Evolutionary conservation across 2,888 invertebrate genomes (phyloP).

Genomic region (Ornithoptera priamus): DNA sequence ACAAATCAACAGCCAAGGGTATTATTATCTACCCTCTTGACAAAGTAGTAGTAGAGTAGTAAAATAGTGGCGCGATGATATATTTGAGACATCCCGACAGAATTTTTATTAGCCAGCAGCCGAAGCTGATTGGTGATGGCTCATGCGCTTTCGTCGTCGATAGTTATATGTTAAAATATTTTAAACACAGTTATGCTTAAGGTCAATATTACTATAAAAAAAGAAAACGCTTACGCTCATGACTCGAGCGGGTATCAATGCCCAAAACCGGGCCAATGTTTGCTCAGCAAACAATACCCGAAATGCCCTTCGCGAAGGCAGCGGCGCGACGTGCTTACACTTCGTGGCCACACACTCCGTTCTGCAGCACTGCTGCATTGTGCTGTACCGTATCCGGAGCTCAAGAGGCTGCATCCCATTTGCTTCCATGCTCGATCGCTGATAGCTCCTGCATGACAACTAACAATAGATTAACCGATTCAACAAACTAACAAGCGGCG

Average conservation of each 20-base stretch:
- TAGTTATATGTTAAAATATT: no score
- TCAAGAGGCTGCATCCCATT: background rate
- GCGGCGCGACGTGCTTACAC: conserved; percentile 29
- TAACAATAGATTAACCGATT: no score
- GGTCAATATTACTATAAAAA: background rate
- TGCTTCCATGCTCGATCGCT: background rate
- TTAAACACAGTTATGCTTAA: background rate
- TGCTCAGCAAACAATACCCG: conserved; percentile 39
- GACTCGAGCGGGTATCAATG: conserved; percentile 9
- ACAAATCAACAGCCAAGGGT: no score
- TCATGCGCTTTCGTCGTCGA: no score
- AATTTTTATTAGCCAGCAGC: no score
- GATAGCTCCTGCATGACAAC: no score
- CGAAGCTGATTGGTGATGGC: no score
- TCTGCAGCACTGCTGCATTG: background rate
- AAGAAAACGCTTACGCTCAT: conserved; percentile 20
- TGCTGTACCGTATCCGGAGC: background rate
- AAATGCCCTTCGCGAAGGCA: conserved; percentile 36
- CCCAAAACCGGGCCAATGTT: conserved; percentile 34
- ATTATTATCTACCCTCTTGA: no score
- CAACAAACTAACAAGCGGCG: no score
- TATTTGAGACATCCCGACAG: no score
- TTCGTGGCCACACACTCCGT: conserved; percentile 10
- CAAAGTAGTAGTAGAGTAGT: no score
- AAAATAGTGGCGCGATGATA: no score